phyloP scores from a whole-genome alignment of 2,113 vertebrate genomes.

The Podocnemis expansa region DNA sequence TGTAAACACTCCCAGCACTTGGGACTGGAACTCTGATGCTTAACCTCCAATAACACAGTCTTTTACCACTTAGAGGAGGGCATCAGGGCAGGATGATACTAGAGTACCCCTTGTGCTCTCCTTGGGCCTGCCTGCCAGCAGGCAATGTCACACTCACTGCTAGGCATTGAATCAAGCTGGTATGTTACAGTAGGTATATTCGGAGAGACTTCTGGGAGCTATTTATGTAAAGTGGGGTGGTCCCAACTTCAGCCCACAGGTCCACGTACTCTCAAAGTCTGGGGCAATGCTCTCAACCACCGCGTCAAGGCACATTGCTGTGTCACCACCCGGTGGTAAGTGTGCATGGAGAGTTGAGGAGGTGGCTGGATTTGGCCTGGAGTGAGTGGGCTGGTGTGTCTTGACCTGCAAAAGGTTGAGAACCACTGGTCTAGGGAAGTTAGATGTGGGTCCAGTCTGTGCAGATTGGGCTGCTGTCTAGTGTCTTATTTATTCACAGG shows the following conservation, averaged over 20 bases:
- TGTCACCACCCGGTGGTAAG: no score
- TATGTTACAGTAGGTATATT: neutral
- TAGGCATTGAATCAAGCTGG: neutral
- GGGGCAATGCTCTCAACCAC: no score
- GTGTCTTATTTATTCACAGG: neutral
- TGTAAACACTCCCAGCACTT: neutral
- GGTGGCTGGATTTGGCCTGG: no score
- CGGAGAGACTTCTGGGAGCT: neutral
- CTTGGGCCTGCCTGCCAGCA: neutral
- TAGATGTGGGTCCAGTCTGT: neutral
- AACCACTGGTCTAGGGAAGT: neutral
- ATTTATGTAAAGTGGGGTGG: neutral
- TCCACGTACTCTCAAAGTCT: neutral
- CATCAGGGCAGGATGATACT: neutral
- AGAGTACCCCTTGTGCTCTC: neutral
- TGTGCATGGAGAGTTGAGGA: no score
- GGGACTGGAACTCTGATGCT: neutral
- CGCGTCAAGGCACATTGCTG: no score
- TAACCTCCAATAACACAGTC: neutral
- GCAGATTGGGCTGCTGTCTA: neutral
- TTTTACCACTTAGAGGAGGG: neutral
- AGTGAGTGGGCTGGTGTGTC: no score
- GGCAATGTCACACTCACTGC: neutral
- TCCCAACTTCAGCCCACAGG: neutral
- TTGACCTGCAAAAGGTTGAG: no score